Percentiles rank a stretch among this genome's conserved stretches.
Conservation (phyloP, 1,140 invertebrate genomes). For the Lepidurus couesii region DNA sequence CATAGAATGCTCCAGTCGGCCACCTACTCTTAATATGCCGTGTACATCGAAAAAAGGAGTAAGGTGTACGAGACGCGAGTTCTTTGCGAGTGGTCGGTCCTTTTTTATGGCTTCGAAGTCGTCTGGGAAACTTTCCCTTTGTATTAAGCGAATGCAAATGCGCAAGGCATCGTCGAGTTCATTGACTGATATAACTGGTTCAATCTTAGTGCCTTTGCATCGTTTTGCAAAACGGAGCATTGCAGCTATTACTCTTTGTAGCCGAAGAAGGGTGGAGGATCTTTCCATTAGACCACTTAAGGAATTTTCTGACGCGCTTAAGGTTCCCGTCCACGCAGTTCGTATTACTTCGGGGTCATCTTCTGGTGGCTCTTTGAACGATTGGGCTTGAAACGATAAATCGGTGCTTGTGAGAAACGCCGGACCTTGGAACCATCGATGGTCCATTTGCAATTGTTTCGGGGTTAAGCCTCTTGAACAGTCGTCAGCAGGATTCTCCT, state of each 20-base stretch:
- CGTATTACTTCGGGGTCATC: neutral
- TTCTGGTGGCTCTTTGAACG: too few relatives aligned
- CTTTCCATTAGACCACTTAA: neutral
- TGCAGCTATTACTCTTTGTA: neutral
- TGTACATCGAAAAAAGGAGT: constrained; percentile 17
- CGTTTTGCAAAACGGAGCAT: neutral
- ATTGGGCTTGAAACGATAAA: too few relatives aligned
- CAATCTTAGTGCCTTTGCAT: neutral
- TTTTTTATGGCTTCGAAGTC: neutral
- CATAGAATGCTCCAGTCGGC: neutral
- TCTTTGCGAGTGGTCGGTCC: neutral
- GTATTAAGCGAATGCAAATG: neutral
- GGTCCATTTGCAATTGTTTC: neutral
- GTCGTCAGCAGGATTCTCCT: constrained; percentile 35
- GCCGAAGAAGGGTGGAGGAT: neutral
- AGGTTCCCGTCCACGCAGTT: neutral
- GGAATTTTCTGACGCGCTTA: neutral
- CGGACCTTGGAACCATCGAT: constrained; percentile 24
- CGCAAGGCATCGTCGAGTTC: neutral
- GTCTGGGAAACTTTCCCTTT: neutral
- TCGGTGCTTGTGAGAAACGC: neutral
- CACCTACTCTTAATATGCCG: constrained; percentile 2
- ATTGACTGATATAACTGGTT: neutral
- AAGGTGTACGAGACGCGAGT: neutral
- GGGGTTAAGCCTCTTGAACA: constrained; percentile 22